Evolutionary conservation across 1,140 invertebrate genomes (phyloP).

Genomic region (Holcopasites calliopsidis): DNA sequence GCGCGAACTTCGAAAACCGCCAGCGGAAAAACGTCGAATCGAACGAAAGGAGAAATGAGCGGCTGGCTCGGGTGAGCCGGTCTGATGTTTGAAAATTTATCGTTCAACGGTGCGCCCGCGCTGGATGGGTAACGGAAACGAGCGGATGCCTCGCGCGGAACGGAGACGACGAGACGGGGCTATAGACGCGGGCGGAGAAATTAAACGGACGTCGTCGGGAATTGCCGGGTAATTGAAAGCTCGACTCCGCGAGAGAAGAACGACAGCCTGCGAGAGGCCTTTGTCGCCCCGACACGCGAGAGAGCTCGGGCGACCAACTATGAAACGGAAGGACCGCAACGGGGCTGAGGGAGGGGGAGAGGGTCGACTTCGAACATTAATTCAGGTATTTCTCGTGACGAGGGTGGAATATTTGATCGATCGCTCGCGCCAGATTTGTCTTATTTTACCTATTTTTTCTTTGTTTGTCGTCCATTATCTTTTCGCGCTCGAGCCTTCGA

Average conservation of each 20-base stretch:
- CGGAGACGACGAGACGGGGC: background rate
- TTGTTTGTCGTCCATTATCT: background rate
- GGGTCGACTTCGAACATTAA: slow-evolving; percentile 63
- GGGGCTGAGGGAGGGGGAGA: slow-evolving; percentile 14
- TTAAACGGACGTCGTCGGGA: slow-evolving; percentile 64
- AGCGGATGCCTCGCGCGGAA: background rate
- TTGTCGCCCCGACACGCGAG: slow-evolving; percentile 52
- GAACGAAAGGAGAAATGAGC: background rate
- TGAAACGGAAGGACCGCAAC: slow-evolving; percentile 45
- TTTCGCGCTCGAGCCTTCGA: background rate
- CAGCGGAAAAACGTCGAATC: background rate
- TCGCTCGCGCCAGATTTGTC: background rate
- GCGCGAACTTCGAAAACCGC: background rate
- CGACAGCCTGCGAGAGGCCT: slow-evolving; percentile 46
- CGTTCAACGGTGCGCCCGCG: slow-evolving; percentile 23
- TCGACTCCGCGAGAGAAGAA: slow-evolving; percentile 56
- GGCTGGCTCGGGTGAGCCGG: too few relatives aligned
- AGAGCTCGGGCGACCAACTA: slow-evolving; percentile 41
- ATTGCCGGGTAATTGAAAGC: slow-evolving; percentile 65
- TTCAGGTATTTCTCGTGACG: slow-evolving; percentile 57
- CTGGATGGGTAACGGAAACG: background rate
- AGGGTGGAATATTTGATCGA: slow-evolving; percentile 47
- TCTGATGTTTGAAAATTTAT: slow-evolving; percentile 48
- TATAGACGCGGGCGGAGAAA: slow-evolving; percentile 52
- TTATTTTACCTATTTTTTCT: background rate